A percentile compares a stretch with the other conserved stretches of the same genome.
Conservation (phyloP, 1,140 invertebrate genomes). For the Trachelipus rathkii region DNA sequence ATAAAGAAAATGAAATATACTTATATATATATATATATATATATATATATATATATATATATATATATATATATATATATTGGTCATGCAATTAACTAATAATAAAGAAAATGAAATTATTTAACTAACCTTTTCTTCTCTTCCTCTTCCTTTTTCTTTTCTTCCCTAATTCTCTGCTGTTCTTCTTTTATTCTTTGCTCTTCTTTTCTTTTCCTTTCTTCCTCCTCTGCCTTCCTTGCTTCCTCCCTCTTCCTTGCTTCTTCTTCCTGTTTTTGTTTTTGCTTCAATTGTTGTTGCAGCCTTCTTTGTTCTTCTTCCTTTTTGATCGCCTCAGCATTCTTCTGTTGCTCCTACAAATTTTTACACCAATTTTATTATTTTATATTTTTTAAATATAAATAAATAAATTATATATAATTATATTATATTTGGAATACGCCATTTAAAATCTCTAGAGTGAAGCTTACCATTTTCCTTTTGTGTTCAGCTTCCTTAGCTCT, state of each 20-base stretch:
- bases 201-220: slow-evolving; percentile 33
- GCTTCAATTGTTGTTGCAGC: slow-evolving; percentile 42
- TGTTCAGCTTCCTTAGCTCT: neutral
- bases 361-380: slow-evolving; percentile 29
- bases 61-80: no score
- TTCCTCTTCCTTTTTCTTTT: slow-evolving; percentile 35
- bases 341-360: slow-evolving; percentile 42
- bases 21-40: no score
- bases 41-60: no score
- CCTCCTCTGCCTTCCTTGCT: slow-evolving; percentile 45
- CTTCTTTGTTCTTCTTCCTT: slow-evolving; percentile 38
- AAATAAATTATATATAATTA: neutral
- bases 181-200: slow-evolving; percentile 33
- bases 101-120: no score
- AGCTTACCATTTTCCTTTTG: no score
- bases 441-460: no score
- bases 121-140: slow-evolving; percentile 28
- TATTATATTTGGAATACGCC: neutral
- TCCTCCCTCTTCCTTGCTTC: slow-evolving; percentile 41
- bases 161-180: slow-evolving; percentile 12
- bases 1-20: no score
- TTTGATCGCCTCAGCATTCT: slow-evolving; percentile 34
- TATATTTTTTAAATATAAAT: neutral
- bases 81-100: no score
- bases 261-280: slow-evolving; percentile 34